Conservation (phyloP, 1,140 invertebrate genomes). For the Linepithema humile region DNA sequence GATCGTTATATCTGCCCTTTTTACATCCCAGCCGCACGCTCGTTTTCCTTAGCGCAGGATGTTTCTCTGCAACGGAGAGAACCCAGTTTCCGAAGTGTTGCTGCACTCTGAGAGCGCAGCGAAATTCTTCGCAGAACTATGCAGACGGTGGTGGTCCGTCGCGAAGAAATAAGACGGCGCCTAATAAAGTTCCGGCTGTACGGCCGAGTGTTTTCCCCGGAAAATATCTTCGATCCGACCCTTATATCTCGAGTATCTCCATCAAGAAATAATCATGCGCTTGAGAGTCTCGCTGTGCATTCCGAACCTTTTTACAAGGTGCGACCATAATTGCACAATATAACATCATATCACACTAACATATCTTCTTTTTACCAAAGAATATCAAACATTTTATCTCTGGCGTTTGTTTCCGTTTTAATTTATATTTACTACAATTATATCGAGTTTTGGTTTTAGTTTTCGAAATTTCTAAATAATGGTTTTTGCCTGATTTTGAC, state of each 20-base stretch:
- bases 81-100: conserved; percentile 50
- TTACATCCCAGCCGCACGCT: conserved; percentile 3
- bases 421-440: conserved; percentile 6
- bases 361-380: background rate
- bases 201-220: conserved; percentile 33
- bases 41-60: background rate
- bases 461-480: background rate
- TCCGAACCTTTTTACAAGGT: background rate
- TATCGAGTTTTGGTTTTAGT: background rate
- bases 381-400: background rate
- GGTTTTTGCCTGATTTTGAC: background rate
- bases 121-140: conserved; percentile 51
- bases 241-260: conserved; percentile 15
- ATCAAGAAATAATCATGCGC: conserved; percentile 33
- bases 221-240: conserved; percentile 41
- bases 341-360: conserved; percentile 1
- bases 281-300: background rate
- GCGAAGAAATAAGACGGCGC: conserved; percentile 46
- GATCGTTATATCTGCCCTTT: background rate
- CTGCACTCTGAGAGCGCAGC: conserved; percentile 26
- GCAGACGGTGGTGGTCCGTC: conserved; percentile 39
- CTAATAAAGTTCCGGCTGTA: conserved; percentile 50
- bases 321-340: background rate
- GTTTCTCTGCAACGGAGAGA: conserved; percentile 16
- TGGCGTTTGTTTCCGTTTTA: background rate